Percentiles rank a stretch among this genome's conserved stretches.
Conservation (phyloP, 2,113 vertebrate species). For the Archilochus colubris region DNA sequence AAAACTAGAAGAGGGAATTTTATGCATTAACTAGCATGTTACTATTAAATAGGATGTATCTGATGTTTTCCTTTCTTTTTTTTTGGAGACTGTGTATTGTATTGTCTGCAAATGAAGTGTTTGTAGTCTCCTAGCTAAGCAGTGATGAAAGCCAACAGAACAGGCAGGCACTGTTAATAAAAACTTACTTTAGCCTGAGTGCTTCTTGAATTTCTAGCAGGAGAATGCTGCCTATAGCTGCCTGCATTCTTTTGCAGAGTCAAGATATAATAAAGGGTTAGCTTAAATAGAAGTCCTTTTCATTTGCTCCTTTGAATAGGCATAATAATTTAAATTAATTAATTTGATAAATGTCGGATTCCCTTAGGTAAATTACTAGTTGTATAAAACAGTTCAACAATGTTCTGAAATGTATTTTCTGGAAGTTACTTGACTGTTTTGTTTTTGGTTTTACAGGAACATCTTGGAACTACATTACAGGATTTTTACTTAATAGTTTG, state of each 20-base stretch:
- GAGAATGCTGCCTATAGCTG: not conserved
- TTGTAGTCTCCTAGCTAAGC: not conserved
- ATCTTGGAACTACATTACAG: not conserved
- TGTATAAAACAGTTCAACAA: not conserved
- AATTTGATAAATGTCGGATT: not conserved
- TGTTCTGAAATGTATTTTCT: not conserved
- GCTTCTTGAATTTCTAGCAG: not conserved
- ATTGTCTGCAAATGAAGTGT: not conserved
- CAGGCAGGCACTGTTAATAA: not conserved
- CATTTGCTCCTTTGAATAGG: not conserved
- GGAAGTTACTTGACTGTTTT: not conserved
- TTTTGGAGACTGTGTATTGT: not conserved
- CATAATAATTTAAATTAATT: not conserved
- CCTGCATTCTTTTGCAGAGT: not conserved
- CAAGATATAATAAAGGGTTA: not conserved
- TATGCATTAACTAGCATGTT: not conserved
- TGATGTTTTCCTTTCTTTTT: not conserved
- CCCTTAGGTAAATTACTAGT: not conserved
- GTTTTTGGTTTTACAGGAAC: not conserved
- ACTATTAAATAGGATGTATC: not conserved
- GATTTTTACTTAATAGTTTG: not conserved
- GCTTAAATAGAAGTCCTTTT: not conserved
- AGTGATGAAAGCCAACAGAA: not conserved
- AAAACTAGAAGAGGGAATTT: not conserved
- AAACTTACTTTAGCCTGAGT: not conserved